Evolutionary conservation across 2,797 vertebrate species (phyloP), one percentile per base, ranked within the genome.

Genomic region (Jordanella pulchra): DNA sequence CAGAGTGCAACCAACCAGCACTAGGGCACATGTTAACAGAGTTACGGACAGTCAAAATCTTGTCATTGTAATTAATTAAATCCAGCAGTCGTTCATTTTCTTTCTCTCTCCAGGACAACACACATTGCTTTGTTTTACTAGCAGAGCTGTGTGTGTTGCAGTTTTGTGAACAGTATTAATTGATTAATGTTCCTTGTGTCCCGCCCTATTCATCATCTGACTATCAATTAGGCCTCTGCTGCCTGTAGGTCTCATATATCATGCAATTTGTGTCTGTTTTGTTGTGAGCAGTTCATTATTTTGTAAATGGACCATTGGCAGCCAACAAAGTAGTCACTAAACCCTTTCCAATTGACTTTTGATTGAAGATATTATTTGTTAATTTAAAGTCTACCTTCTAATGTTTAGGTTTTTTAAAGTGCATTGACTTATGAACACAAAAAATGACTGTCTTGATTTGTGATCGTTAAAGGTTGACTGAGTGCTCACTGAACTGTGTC

Each of bases 211-310:
- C 84, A 84, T 91, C 85, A 84, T 82, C 81, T 69, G 66, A 79
- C 75, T 79, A 87, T 83, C 80, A 90, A 89, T 91, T 91, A 90
- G 77, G 80, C 58, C 75, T 23, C 32, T 58, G 35, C 65, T 67
- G 69, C 60, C 71, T 73, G 78, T 77, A 65, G 32, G 66, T 55
- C 76, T 67, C 85, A 89, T 91, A 86, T 42, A 91, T 92, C 89
- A 90, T 68, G 67, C 81, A 86, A 89, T 88, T 91, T 90, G 75
- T 81, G 77, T 83, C 87, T 87, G 89, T 89, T 86, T 78, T 86
- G 83, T 87, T 84, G 67, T 67, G 71, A 82, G 71, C 67, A 50
- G 77, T 80, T 91, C 91, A 90, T 92, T 90, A 92, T 88, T 86
- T 88, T 76, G 64, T 80, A 85, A 87, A 89, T 73, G 83, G 80